Base-by-base conservation (phyloP, 2,888 invertebrate species). In the Heliconius ismenius region DNA sequence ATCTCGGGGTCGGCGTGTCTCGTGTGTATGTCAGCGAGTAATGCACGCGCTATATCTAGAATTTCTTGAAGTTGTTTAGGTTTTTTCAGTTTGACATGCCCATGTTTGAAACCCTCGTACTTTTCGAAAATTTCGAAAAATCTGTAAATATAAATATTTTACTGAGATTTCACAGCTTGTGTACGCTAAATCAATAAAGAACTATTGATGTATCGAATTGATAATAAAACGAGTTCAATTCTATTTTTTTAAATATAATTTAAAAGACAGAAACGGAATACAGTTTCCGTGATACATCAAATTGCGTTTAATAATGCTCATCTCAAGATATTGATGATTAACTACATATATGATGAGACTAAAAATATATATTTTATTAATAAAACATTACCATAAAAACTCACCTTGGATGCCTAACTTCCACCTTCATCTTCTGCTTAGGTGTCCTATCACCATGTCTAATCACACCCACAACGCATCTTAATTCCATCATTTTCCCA, bases 351-450 rank as follows among this genome's bases (percentile, higher is more conserved):
- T 9, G 32, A 32, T 32, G 32, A 9, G 7, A 32, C 32, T 32
- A 32, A 32, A 43, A 43, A 43, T 4, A 43, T 15, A 4, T 43
- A 15, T 43, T 15, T 43, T 15, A 43, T 43, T 15, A 43, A 15
- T 4, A 43, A 15, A 43, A 43, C 15, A 43, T 43, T 15, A 43
- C 26, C 7, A 54, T 9, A 21, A 9, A 6, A 62, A 69, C 58
- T 28, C 18, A 98, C 97, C 98, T 98, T 4, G 97, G 97, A 95
- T 99, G 98, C 74, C 98, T 95, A 21, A 99, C 99, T 95, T 99
- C 99, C 82, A 99, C 99, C 92, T 99, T 99, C 99, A 99, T 99
- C 94, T 99, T 99, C 94, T 99, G 99, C 89, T 99, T 99, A 0
- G 99, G 99, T 21, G 99, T 99, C 82, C 99, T 95, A 91, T 99